Conservation (phyloP, 2,888 invertebrate genomes). For the Xestia sexstrigata region DNA sequence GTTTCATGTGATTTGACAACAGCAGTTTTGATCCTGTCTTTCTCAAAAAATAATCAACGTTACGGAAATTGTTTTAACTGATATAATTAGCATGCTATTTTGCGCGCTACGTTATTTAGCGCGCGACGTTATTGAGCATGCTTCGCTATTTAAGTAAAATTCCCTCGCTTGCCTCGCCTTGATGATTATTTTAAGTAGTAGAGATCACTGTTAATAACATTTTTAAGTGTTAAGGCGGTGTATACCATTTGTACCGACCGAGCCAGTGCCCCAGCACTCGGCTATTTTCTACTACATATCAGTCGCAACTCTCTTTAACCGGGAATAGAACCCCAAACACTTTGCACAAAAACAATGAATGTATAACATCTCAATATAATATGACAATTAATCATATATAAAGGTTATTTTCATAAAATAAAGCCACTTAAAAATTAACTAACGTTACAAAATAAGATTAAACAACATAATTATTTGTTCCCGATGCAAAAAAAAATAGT, state of each 20-base stretch:
- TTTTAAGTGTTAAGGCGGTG: slow-evolving; percentile 88
- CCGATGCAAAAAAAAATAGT: slow-evolving; percentile 88
- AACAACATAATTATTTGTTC: slow-evolving; percentile 91
- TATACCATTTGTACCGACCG: slow-evolving; percentile 90
- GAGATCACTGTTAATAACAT: slow-evolving; percentile 86
- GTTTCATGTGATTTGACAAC: slow-evolving; percentile 65
- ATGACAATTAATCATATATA: slow-evolving; percentile 83
- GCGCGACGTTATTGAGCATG: slow-evolving; percentile 28
- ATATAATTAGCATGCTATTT: slow-evolving; percentile 13
- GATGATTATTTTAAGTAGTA: slow-evolving; percentile 72
- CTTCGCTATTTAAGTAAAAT: slow-evolving; percentile 51
- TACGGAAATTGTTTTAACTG: slow-evolving; percentile 38
- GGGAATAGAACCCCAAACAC: slow-evolving; percentile 86
- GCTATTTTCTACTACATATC: slow-evolving; percentile 87
- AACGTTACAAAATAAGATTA: slow-evolving; percentile 91
- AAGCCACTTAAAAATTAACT: slow-evolving; percentile 90
- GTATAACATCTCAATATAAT: slow-evolving; percentile 90
- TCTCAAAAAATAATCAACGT: slow-evolving; percentile 70
- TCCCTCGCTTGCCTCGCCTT: slow-evolving; percentile 47
- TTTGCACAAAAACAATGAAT: slow-evolving; percentile 90
- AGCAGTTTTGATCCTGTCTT: slow-evolving; percentile 58
- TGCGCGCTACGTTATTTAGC: slow-evolving; percentile 16
- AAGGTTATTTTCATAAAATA: slow-evolving; percentile 88
- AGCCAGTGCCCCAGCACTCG: slow-evolving; percentile 78
- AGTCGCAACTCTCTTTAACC: slow-evolving; percentile 88